Percentiles rank a stretch among this genome's conserved stretches.
Conservation (phyloP, 2,888 invertebrate genomes). For the Uropetala carovei region DNA sequence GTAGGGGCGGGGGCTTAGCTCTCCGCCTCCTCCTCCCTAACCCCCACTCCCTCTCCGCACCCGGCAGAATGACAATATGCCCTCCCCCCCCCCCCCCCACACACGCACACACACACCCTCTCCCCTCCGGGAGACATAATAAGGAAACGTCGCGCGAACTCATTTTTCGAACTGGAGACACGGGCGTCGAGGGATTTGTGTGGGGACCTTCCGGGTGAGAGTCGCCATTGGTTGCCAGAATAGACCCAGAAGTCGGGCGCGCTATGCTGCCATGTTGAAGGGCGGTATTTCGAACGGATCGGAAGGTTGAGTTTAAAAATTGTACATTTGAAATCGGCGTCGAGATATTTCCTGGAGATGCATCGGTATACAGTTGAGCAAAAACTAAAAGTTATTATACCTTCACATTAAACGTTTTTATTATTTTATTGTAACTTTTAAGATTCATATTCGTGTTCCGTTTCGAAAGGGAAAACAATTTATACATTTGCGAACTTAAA, state of each 20-base stretch:
- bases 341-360: not conserved
- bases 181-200: conserved; percentile 58
- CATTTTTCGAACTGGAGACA: conserved; percentile 61
- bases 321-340: not conserved
- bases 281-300: not conserved
- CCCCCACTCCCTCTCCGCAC: not conserved
- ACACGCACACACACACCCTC: too few relatives aligned
- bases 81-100: not conserved
- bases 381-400: too few relatives aligned
- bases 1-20: not conserved
- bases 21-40: not conserved
- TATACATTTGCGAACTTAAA: too few relatives aligned
- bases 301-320: not conserved
- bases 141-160: conserved; percentile 56
- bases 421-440: too few relatives aligned
- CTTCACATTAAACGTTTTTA: too few relatives aligned
- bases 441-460: too few relatives aligned
- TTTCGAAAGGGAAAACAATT: too few relatives aligned
- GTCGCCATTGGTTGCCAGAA: conserved; percentile 38
- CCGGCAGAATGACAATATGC: not conserved
- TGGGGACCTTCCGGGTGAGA: not conserved
- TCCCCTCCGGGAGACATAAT: conserved; percentile 48
- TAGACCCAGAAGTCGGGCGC: conserved; percentile 38
- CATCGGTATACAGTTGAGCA: too few relatives aligned
- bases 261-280: conserved; percentile 3